Evolutionary conservation across 1,140 invertebrate genomes (phyloP).

Genomic region (Heliothis virescens): DNA sequence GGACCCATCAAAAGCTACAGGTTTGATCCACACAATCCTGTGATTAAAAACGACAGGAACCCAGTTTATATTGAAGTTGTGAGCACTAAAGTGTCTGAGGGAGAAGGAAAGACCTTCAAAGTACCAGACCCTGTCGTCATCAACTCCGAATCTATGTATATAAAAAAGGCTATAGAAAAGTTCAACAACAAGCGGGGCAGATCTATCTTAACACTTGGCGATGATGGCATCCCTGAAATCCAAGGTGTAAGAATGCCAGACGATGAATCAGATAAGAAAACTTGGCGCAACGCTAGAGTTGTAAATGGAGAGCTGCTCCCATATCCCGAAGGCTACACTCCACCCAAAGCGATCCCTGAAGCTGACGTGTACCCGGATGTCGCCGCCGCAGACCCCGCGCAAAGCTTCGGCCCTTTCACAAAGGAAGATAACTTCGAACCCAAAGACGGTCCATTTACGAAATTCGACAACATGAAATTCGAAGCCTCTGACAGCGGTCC

Average conservation of each 20-base stretch:
- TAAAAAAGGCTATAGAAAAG: slow-evolving; percentile 86
- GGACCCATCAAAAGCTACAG: slow-evolving; percentile 79
- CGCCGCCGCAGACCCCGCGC: slow-evolving; percentile 67
- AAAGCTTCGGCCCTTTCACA: slow-evolving; percentile 83
- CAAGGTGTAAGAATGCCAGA: slow-evolving; percentile 93
- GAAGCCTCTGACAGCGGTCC: slow-evolving; percentile 70
- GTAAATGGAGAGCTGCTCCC: slow-evolving; percentile 92
- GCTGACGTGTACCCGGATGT: slow-evolving; percentile 86
- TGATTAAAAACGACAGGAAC: slow-evolving; percentile 85
- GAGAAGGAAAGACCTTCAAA: slow-evolving; percentile 72
- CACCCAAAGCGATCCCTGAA: slow-evolving; percentile 87
- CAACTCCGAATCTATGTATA: slow-evolving; percentile 87
- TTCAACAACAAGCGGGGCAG: slow-evolving; percentile 84
- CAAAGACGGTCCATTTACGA: slow-evolving; percentile 84
- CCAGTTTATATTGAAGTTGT: slow-evolving; percentile 85
- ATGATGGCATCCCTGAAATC: slow-evolving; percentile 92
- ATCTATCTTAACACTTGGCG: slow-evolving; percentile 87
- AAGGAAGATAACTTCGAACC: slow-evolving; percentile 85
- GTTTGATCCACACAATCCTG: slow-evolving; percentile 80
- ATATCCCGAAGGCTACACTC: slow-evolving; percentile 89
- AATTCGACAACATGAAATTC: slow-evolving; percentile 84
- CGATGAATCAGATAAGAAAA: slow-evolving; percentile 92
- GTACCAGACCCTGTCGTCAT: slow-evolving; percentile 90
- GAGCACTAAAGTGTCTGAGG: slow-evolving; percentile 85
- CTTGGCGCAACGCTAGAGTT: slow-evolving; percentile 94